Evolutionary conservation across 2,113 vertebrate genomes (phyloP), one percentile per base, ranked within the genome.

Genomic region (Odocoileus virginianus): DNA sequence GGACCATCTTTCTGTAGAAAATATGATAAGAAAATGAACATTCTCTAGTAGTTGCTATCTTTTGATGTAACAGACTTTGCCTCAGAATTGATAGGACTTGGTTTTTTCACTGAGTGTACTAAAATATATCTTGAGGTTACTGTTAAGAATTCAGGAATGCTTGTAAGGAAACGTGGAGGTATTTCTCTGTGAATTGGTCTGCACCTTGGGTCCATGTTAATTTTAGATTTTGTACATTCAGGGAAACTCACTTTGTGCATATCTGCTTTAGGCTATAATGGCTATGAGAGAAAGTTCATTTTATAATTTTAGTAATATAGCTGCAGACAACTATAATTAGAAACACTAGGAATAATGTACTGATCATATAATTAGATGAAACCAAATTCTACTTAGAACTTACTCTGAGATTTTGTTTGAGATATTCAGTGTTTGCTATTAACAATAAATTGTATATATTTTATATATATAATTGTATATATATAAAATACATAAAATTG

Each of bases 191-290:
- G 40, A 96, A 98, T 96, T 55, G 1, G 83, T 98, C 94, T 98
- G 93, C 55, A 98, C 85, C 57, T 47, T 60, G 52, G 27, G 58
- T 93, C 47, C 94, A 78, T 97, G 97, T 97, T 98, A 98, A 98
- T 97, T 98, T 98, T 78, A 93, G 47, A 71, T 58, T 87, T 57
- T 94, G 13, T 90, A 3, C 85, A 83, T 96, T 95, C 92, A 78
- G n/a, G 28, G 17, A 79, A 95, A 64, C 4, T 19, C 55, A 87
- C 60, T 91, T 96, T 94, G 36, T 74, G 3, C 13, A 86, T 92
- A 74, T 33, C 21, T 94, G 81, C 45, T 90, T 96, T 97, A 96
- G 74, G 76, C 54, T 86, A 64, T 12, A 43, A 17, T 92, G 89
- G 84, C 92, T 90, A 71, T 40, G 64, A 23, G n/a, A 96, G 96